phyloP scores from a whole-genome alignment of 2,797 vertebrate genomes.

The Anguilla megastoma region DNA sequence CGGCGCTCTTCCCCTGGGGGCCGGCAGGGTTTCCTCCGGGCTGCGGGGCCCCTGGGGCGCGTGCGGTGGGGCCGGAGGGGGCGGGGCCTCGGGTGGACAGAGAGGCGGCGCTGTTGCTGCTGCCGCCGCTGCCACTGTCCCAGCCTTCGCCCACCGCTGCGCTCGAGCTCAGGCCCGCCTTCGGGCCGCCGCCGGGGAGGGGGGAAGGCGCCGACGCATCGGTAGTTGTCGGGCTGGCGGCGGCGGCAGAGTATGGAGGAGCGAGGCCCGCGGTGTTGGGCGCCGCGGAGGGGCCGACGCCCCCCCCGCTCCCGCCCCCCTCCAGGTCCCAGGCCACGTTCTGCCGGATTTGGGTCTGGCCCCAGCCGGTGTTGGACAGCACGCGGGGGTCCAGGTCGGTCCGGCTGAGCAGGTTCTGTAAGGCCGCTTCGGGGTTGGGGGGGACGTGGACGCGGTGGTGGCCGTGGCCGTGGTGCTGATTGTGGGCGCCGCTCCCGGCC shows the following conservation, averaged over 20 bases:
- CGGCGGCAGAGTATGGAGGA: conserved; percentile 51
- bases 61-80: conserved; percentile 50
- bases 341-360: conserved; percentile 96
- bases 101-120: conserved; percentile 35
- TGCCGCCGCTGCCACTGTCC: conserved; percentile 54
- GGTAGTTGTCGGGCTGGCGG: conserved; percentile 51
- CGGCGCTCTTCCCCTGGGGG: conserved; percentile 81
- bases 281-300: conserved; percentile 65
- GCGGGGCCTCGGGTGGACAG: conserved; percentile 53
- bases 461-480: conserved; percentile 38
- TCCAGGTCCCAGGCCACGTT: conserved; percentile 94
- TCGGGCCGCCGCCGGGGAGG: conserved; percentile 37
- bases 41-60: conserved; percentile 45
- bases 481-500: conserved; percentile 48
- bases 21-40: conserved; percentile 45
- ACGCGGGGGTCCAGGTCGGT: conserved; percentile 94
- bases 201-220: conserved; percentile 48
- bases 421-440: conserved; percentile 89
- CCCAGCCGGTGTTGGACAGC: conserved; percentile 96
- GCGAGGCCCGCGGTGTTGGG: conserved; percentile 44
- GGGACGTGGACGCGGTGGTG: conserved; percentile 54
- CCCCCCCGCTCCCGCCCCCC: conserved; percentile 69
- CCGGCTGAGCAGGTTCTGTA: conserved; percentile 92
- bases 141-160: conserved; percentile 10
- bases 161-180: conserved; percentile 41